Conservation (phyloP, 2,113 vertebrate species). For the Petaurus breviceps region DNA sequence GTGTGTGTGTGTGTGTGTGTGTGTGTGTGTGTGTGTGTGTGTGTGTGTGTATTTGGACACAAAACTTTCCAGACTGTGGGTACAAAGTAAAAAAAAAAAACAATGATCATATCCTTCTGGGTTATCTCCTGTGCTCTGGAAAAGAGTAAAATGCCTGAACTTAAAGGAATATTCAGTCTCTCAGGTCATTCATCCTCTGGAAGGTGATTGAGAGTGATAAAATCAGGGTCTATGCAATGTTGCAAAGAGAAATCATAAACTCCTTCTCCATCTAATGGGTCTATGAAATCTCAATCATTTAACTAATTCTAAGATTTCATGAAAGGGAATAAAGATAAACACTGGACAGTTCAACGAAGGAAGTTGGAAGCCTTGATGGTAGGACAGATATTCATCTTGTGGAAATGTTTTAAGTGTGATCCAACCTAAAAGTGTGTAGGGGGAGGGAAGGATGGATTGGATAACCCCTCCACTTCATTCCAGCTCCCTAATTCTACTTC, state of each 20-base stretch:
- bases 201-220: neutral
- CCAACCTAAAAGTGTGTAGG: neutral
- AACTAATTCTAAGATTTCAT: conserved; percentile 26
- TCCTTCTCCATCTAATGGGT: neutral
- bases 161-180: neutral
- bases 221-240: neutral
- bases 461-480: neutral
- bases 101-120: neutral
- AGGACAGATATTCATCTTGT: neutral
- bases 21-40: neutral
- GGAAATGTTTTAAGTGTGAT: neutral
- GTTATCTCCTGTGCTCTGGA: neutral
- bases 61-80: neutral
- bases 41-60: neutral
- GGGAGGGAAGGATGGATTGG: neutral
- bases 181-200: neutral
- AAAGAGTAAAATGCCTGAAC: neutral
- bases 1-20: no score
- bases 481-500: neutral
- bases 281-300: conserved; percentile 25
- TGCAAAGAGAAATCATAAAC: conserved; percentile 9
- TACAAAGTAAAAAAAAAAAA: neutral
- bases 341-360: neutral
- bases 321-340: conserved; percentile 10
- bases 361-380: neutral